Evolutionary conservation across 2,888 invertebrate genomes (phyloP).

Genomic region (Drosophila meridionalis): DNA sequence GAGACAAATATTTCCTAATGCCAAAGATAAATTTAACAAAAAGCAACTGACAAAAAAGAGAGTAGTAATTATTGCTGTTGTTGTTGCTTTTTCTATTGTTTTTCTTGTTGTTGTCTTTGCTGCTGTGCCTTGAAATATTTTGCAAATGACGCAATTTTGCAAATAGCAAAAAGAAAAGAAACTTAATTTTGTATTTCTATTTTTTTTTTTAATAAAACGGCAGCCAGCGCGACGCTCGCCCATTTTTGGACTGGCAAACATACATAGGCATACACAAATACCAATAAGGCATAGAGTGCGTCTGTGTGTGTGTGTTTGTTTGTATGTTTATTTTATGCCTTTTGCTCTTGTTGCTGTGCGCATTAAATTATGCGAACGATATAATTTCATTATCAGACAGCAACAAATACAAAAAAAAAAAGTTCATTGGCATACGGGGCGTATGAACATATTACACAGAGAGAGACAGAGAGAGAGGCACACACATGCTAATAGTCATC

Average conservation of each 20-base stretch:
- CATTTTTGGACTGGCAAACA: slow-evolving; percentile 54
- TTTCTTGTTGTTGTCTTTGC: neutral
- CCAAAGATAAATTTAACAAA: slow-evolving; percentile 28
- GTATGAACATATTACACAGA: slow-evolving; percentile 53
- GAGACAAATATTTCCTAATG: slow-evolving; percentile 13
- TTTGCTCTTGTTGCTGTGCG: slow-evolving; percentile 54
- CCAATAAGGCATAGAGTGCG: neutral
- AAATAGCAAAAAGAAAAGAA: slow-evolving; percentile 38
- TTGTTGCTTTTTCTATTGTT: neutral
- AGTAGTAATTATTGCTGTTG: slow-evolving; percentile 13
- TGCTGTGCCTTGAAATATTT: slow-evolving; percentile 58
- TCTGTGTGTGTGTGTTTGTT: slow-evolving; percentile 8
- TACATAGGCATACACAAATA: slow-evolving; percentile 13
- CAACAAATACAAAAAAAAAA: slow-evolving; percentile 24
- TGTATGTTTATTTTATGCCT: slow-evolving; percentile 36
- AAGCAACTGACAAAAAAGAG: slow-evolving; percentile 21
- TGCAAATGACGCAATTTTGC: slow-evolving; percentile 73
- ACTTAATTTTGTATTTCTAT: slow-evolving; percentile 11
- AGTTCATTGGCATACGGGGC: slow-evolving; percentile 72
- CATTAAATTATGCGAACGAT: slow-evolving; percentile 79
- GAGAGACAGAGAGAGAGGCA: neutral
- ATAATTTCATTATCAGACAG: slow-evolving; percentile 82
- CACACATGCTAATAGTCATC: slow-evolving; percentile 37
- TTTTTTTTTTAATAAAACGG: slow-evolving; percentile 37
- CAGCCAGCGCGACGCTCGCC: slow-evolving; percentile 69